Evolutionary conservation across 2,888 invertebrate genomes (phyloP).

Genomic region (Campaea margaritaria): DNA sequence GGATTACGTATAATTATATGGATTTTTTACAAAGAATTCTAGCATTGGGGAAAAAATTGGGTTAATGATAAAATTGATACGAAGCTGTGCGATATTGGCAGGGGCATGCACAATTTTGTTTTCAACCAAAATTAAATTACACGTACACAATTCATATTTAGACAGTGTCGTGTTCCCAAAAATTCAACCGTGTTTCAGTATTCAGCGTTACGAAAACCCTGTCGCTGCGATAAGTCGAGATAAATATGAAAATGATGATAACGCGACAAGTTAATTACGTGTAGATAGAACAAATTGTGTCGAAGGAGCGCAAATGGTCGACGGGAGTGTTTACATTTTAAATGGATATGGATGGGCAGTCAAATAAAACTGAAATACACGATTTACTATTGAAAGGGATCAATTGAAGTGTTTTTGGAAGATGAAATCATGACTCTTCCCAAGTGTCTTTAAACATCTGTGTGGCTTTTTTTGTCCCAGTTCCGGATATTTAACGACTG

Average conservation of each 20-base stretch:
- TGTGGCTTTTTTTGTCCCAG: neutral
- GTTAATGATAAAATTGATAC: too few species aligned
- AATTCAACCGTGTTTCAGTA: constrained; percentile 49
- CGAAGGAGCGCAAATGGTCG: neutral
- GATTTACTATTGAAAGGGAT: too few species aligned
- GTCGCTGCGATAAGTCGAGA: constrained; percentile 40
- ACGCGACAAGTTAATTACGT: constrained; percentile 35
- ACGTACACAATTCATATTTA: constrained; percentile 21
- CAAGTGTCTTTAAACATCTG: too few species aligned
- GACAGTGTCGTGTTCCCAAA: constrained; percentile 22
- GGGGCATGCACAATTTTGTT: neutral
- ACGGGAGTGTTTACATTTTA: neutral
- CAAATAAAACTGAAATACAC: neutral
- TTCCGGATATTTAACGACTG: constrained; percentile 8
- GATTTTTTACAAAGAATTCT: too few species aligned
- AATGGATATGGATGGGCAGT: constrained; percentile 5
- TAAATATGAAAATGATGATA: constrained; percentile 42
- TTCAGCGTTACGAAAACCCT: constrained; percentile 45
- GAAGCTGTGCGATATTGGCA: too few species aligned
- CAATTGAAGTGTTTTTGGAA: too few species aligned
- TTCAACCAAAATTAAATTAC: constrained; percentile 3
- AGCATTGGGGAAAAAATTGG: too few species aligned
- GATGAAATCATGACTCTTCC: too few species aligned
- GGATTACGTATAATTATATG: too few species aligned
- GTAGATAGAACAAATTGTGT: constrained; percentile 28